These are phyloP conservation scores for Rhopalosiphum nymphaeae DNA, from an alignment of 2,888 invertebrate genomes.

Conservation along the genomic window DNA sequence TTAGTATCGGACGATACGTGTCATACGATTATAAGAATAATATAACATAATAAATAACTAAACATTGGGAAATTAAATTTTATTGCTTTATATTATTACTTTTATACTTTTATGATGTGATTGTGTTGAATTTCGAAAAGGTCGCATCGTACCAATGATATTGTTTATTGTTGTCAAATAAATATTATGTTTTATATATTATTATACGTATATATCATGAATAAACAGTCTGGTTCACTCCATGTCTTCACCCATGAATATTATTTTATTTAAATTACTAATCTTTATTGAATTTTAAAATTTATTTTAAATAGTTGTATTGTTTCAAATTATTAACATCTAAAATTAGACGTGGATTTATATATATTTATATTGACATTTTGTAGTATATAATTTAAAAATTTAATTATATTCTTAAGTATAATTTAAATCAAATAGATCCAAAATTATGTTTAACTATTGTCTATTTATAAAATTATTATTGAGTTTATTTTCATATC, in stretches of 20 bases:
- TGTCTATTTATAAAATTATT: neutral
- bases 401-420: neutral
- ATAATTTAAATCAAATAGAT: neutral
- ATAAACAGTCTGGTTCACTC: neutral
- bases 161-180: constrained; percentile 13
- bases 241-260: neutral
- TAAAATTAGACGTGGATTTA: neutral
- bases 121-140: constrained; percentile 33
- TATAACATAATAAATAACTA: neutral
- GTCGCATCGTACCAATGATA: neutral
- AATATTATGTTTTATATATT: constrained; percentile 29
- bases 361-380: neutral
- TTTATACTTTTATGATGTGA: constrained; percentile 19
- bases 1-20: neutral
- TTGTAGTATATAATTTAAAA: neutral
- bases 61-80: constrained; percentile 21
- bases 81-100: neutral
- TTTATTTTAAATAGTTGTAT: neutral
- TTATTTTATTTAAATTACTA: neutral
- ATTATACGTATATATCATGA: neutral
- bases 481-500: neutral
- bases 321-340: neutral
- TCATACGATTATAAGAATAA: neutral
- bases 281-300: neutral
- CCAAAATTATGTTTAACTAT: neutral